These are phyloP conservation scores for Capreolus pygargus DNA, from an alignment of 2,113 vertebrate species.

Conservation along the genomic window DNA sequence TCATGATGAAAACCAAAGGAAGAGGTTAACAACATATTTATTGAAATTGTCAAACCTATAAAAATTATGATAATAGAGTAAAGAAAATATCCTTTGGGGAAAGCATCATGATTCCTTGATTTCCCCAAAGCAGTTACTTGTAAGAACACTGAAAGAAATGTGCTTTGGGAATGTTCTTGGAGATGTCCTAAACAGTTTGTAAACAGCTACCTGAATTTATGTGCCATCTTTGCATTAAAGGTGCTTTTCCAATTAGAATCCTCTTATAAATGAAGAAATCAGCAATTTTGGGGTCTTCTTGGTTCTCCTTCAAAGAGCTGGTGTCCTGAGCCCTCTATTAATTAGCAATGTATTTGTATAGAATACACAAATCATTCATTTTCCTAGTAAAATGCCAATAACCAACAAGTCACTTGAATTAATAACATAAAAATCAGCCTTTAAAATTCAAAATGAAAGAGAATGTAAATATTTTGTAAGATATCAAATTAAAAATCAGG, in stretches of 20 bases:
- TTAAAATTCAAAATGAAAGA: neutral
- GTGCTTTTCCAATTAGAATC: neutral
- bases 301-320: neutral
- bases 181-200: neutral
- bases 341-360: neutral
- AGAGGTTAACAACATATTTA: neutral
- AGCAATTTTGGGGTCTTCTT: neutral
- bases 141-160: neutral
- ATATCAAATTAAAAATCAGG: neutral
- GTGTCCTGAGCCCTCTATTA: neutral
- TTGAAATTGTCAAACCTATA: neutral
- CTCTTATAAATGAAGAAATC: neutral
- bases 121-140: neutral
- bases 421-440: neutral
- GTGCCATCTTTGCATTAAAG: neutral
- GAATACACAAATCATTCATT: neutral
- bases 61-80: neutral
- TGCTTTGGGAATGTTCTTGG: neutral
- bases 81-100: neutral
- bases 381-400: neutral
- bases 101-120: neutral
- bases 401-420: neutral
- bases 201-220: neutral
- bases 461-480: neutral
- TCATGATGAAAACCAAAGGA: neutral